Evolutionary conservation across 2,888 invertebrate species (phyloP).

Genomic region (Cosmia trapezina): DNA sequence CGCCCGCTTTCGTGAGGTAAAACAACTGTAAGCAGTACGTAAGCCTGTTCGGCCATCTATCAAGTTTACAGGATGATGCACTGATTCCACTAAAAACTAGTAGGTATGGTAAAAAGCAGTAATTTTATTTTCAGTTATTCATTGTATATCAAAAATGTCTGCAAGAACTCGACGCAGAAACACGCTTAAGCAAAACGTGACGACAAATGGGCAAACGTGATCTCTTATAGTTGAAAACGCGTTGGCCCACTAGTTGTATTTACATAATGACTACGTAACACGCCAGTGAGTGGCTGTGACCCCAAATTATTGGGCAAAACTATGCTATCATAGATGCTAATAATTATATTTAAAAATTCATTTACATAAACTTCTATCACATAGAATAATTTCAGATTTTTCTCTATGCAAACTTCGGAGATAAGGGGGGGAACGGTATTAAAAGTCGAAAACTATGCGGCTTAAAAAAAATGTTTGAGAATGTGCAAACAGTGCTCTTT

Average conservation of each 20-base stretch:
- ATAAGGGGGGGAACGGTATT: too few species aligned
- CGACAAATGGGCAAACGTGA: slow-evolving; percentile 16
- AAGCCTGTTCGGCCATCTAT: background rate
- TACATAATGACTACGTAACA: slow-evolving; percentile 27
- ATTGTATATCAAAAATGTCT: background rate
- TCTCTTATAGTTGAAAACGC: background rate
- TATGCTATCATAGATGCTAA: slow-evolving; percentile 1
- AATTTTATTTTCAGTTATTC: background rate
- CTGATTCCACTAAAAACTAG: background rate
- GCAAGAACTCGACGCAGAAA: background rate
- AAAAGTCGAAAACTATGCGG: too few species aligned
- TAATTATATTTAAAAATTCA: background rate
- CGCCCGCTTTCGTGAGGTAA: too few species aligned
- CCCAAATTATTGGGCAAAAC: background rate
- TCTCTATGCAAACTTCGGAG: too few species aligned
- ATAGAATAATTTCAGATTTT: too few species aligned
- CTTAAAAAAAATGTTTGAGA: too few species aligned
- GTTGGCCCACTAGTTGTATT: slow-evolving; percentile 17
- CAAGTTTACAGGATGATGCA: background rate
- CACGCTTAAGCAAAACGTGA: slow-evolving; percentile 28
- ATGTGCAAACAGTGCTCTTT: too few species aligned
- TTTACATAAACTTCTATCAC: too few species aligned
- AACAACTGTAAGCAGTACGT: too few species aligned
- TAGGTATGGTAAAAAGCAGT: background rate
- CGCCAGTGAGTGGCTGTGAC: background rate